phyloP scores from a whole-genome alignment of 35 echinoderm and acorn worm genomes.

The Ophioderma brevispina region DNA sequence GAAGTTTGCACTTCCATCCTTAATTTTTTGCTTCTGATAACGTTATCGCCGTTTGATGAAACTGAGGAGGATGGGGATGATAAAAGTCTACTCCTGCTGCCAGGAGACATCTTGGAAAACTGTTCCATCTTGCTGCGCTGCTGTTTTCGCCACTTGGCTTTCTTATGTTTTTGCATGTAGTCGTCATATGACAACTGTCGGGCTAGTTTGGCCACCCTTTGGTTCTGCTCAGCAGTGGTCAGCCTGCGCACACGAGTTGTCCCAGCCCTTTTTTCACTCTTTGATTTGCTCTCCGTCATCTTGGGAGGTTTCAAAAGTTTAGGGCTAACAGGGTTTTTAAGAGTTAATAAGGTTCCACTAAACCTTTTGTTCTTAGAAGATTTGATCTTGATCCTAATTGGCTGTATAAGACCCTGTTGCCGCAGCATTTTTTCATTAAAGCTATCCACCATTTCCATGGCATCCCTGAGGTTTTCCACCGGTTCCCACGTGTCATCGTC shows the following conservation, averaged over 20 bases:
- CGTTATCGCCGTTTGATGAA: neutral
- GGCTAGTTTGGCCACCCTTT: neutral
- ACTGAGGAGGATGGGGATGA: neutral
- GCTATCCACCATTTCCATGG: constrained; percentile 69
- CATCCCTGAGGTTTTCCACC: constrained; percentile 77
- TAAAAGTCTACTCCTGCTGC: neutral
- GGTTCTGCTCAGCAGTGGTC: neutral
- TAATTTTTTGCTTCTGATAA: neutral
- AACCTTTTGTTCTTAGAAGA: neutral
- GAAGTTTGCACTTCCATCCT: neutral
- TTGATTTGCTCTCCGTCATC: neutral
- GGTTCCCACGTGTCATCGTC: constrained; percentile 97
- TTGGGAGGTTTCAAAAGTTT: neutral
- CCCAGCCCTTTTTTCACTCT: neutral
- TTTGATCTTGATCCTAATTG: neutral
- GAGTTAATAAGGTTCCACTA: neutral
- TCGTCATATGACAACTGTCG: neutral
- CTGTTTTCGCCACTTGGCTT: too few relatives aligned
- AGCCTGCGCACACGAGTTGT: neutral
- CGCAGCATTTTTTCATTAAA: constrained; percentile 54
- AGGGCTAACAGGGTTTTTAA: neutral
- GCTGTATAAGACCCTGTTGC: constrained; percentile 23
- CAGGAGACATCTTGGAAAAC: neutral
- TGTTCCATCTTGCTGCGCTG: neutral
- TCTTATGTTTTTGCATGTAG: neutral